Evolutionary conservation across 2,113 vertebrate genomes (phyloP).

Genomic region (Phrynosoma platyrhinos): DNA sequence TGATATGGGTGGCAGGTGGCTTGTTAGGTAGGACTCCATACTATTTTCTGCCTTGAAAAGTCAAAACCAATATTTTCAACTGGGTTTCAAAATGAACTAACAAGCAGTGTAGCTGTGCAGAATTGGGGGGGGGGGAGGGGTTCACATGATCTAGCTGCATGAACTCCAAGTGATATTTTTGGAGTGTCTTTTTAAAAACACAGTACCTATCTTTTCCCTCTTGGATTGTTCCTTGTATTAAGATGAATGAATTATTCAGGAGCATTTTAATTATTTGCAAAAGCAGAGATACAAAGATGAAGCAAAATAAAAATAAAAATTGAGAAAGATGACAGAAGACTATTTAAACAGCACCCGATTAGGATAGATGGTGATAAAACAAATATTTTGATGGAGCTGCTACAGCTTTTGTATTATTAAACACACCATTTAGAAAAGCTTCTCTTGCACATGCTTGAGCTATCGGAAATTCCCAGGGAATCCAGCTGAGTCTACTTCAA

Average conservation of each 20-base stretch:
- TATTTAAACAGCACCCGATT: conserved; percentile 40
- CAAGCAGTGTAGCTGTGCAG: no score
- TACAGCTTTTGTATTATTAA: conserved; percentile 61
- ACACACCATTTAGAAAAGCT: conserved; percentile 25
- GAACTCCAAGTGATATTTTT: no score
- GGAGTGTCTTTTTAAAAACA: no score
- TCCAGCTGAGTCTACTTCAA: conserved; percentile 47
- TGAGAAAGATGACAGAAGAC: conserved; percentile 46
- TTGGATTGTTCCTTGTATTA: not conserved
- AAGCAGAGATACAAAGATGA: conserved; percentile 16
- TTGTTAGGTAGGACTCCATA: no score
- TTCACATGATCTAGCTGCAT: no score
- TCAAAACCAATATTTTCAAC: no score
- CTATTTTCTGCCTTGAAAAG: no score
- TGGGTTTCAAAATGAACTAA: no score
- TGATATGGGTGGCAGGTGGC: no score
- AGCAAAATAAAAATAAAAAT: conserved; percentile 8
- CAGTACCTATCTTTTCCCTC: no score
- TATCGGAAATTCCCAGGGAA: conserved; percentile 51
- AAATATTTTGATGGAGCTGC: conserved; percentile 51
- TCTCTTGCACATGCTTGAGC: not conserved
- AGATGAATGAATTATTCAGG: not conserved
- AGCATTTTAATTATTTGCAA: not conserved
- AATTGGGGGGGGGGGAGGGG: no score
- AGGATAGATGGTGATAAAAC: conserved; percentile 52